Conservation (phyloP, 2,888 invertebrate genomes). For the Plebejus anna region DNA sequence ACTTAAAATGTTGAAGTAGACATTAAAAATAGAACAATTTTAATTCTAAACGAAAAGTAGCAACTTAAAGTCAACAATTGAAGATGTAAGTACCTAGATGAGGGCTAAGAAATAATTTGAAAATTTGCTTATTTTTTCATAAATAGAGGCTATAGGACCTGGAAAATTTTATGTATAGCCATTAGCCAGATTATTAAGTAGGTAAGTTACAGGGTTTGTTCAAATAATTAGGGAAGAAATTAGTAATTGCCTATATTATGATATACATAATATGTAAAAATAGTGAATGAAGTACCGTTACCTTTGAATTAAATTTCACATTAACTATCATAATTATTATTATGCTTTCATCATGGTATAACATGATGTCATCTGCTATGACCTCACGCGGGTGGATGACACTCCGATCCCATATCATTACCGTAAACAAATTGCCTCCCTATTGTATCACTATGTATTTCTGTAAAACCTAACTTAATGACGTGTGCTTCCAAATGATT, state of each 20-base stretch:
- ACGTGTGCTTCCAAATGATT: not conserved
- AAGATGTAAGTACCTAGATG: no score
- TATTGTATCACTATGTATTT: not conserved
- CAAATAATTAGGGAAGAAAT: no score
- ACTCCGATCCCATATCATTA: conserved; percentile 5
- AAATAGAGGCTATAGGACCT: no score
- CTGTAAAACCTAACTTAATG: not conserved
- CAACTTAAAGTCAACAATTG: not conserved
- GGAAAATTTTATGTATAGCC: no score
- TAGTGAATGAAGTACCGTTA: no score
- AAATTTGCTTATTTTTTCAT: no score
- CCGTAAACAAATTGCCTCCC: not conserved
- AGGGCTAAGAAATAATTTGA: no score
- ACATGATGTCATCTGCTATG: conserved; percentile 11
- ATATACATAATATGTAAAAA: no score
- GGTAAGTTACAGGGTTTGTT: no score
- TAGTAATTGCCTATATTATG: no score
- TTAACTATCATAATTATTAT: not conserved
- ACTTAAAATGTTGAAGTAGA: not conserved
- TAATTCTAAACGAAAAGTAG: not conserved
- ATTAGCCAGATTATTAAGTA: no score
- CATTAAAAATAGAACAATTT: not conserved
- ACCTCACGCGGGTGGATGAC: conserved; percentile 20
- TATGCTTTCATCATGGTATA: not conserved
- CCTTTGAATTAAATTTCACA: not conserved